Percentiles rank a stretch among this genome's conserved stretches.
These are phyloP conservation scores for Napeogenes sylphis DNA, from an alignment of 2,888 invertebrate genomes.

Conservation along the genomic window DNA sequence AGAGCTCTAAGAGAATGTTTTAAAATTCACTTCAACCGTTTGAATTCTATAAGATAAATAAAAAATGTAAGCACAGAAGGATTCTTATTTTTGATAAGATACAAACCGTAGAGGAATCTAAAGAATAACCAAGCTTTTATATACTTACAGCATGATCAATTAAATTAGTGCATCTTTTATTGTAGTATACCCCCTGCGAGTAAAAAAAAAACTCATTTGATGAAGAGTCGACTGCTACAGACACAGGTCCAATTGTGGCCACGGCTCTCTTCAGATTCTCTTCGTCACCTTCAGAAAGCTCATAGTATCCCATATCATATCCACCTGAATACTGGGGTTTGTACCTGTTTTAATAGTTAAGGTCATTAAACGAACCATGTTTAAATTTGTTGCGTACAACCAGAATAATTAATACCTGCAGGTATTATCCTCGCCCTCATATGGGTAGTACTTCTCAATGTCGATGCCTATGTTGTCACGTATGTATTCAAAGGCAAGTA, in stretches of 20 bases:
- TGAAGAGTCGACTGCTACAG: slow-evolving; percentile 92
- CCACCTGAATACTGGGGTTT: slow-evolving; percentile 82
- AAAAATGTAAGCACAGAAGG: too few species aligned
- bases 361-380: slow-evolving; percentile 1
- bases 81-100: too few species aligned
- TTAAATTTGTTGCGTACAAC: background rate
- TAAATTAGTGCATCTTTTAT: too few species aligned
- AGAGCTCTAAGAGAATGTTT: too few species aligned
- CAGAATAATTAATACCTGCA: slow-evolving; percentile 70
- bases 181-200: too few species aligned
- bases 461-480: slow-evolving; percentile 86
- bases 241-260: slow-evolving; percentile 88
- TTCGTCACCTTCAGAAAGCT: slow-evolving; percentile 85
- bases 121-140: too few species aligned
- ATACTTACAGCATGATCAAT: too few species aligned
- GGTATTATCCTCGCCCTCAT: slow-evolving; percentile 84
- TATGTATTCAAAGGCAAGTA: slow-evolving; percentile 89
- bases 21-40: too few species aligned
- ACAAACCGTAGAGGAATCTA: too few species aligned
- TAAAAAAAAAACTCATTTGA: slow-evolving; percentile 37
- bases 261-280: slow-evolving; percentile 83
- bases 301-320: slow-evolving; percentile 85
- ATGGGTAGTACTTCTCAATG: slow-evolving; percentile 91
- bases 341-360: slow-evolving; percentile 62
- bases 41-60: too few species aligned